Evolutionary conservation across 2,113 vertebrate species (phyloP), one percentile per base, ranked within the genome.

Genomic region (Urocitellus parryii): DNA sequence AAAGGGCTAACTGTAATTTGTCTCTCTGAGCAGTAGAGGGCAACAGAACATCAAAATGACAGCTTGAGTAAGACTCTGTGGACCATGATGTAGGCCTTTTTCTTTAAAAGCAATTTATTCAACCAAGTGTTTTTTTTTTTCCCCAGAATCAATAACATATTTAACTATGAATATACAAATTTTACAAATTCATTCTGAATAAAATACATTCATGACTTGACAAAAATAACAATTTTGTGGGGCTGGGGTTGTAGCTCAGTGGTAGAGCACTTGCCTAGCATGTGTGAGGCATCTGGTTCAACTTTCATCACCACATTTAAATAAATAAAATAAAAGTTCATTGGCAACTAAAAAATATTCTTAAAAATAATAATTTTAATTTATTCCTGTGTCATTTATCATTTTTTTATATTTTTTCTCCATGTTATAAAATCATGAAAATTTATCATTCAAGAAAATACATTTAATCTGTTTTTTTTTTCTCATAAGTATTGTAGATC

Each of bases 1-100:
- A 18, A 63, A 61, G n/a, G 51, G 14, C 3, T 85, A 74, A 42
- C 45, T 95, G 91, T 96, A 92, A 94, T 94, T 96, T 88, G 56
- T 24, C 42, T 16, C 2, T 48, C 27, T 94, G 45, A 90, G 17
- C 94, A 95, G 85, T 82, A 98, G 97, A 96, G 93, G 94, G 88
- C 37, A 51, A 61, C 68, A 98, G 70, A 96, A 85, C 63, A 94
- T 39, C 78, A 97, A 51, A 95, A 72, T 25, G n/a, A 73, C 61
- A 74, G 34, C 20, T 68, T 87, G 56, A 73, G 1, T 61, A 58
- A 53, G 12, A 4, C 22, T 93, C 58, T 56, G 20, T 72, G 45
- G 51, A 51, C 56, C 13, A 32, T 1, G 8, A 4, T 42, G 12
- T 48, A 51, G 53, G 11, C 63, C 29, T 93, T 96, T 96, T 91